Evolutionary conservation across 2,888 invertebrate genomes (phyloP), one percentile per base, ranked within the genome.

Genomic region (Plebejus melissa): DNA sequence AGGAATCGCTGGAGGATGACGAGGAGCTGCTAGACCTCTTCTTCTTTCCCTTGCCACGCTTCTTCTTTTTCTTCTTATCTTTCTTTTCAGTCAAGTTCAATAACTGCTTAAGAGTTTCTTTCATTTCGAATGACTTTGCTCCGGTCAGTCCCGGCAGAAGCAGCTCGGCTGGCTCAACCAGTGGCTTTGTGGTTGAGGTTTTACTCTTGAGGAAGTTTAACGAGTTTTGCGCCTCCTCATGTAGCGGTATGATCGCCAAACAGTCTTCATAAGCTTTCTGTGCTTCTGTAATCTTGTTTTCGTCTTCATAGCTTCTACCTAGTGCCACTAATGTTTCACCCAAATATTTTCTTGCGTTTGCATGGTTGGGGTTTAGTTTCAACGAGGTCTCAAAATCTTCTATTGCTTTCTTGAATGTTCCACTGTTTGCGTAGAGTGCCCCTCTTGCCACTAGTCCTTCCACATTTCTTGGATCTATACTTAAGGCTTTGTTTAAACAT

Each of bases 301-400:
- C 97, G 82, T 97, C 97, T 85, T 98, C 98, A 85, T 97, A 97
- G 85, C 97, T 98, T 74, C 97, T 95, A 57, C 98, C 98, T 74
- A 97, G 91, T 0, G 98, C 98, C 0, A 98, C 97, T 70, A 98
- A 90, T 0, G 98, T 99, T 88, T 99, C 98, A 54, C 98, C 97
- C 94, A 98, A 96, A 90, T 99, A 99, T 87, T 98, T 98, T 76
- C 97, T 95, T 54, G 98, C 99, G 90, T 99, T 99, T 1, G 96
- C 96, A 89, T 99, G 99, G 79, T 96, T 97, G 1, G 97, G 97
- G 90, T 99, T 98, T 69, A 98, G 88, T 87, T 97, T 96, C 60
- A 99, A 89, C 4, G 99, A 98, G 36, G 96, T 96, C 89, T 98
- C 98, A 89, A 99, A 98, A 88, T 99, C 99, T 82, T 97, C 97